Evolutionary conservation across 2,113 vertebrate genomes (phyloP).

Genomic region (Eublepharis macularius): DNA sequence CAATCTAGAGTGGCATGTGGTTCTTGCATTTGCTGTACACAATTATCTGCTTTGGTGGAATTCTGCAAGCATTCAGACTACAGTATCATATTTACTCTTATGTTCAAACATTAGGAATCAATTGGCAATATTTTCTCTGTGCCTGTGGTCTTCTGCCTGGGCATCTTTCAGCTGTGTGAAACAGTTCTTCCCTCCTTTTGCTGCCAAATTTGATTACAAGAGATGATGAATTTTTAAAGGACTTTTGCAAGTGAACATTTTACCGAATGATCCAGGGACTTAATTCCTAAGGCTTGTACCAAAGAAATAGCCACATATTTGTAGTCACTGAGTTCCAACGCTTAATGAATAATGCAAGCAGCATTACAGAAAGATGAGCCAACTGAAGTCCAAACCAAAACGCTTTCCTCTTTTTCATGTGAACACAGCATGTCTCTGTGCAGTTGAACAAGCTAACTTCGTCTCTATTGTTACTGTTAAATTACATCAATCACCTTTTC

Average conservation of each 20-base stretch:
- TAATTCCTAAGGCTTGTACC: not conserved
- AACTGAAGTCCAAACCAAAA: not conserved
- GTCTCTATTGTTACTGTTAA: not conserved
- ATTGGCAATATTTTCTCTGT: not conserved
- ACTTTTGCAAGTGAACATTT: not conserved
- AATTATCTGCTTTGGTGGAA: not conserved
- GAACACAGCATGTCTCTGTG: not conserved
- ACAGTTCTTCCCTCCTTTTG: not conserved
- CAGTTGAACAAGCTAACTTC: not conserved
- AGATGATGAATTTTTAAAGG: not conserved
- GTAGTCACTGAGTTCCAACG: not conserved
- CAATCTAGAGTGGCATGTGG: not conserved
- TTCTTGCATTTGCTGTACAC: not conserved
- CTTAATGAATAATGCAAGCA: not conserved
- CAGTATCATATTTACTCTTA: no score
- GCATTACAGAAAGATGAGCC: not conserved
- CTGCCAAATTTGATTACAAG: not conserved
- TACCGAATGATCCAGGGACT: not conserved
- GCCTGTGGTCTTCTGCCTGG: not conserved
- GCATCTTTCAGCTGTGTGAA: not conserved
- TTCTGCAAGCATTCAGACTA: no score
- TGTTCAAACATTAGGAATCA: not conserved
- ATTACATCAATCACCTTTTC: not conserved
- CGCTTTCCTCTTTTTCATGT: not conserved
- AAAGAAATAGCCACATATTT: not conserved